These are phyloP conservation scores for Muscicapa striata DNA, from an alignment of 2,797 vertebrate species.

Conservation along the genomic window DNA sequence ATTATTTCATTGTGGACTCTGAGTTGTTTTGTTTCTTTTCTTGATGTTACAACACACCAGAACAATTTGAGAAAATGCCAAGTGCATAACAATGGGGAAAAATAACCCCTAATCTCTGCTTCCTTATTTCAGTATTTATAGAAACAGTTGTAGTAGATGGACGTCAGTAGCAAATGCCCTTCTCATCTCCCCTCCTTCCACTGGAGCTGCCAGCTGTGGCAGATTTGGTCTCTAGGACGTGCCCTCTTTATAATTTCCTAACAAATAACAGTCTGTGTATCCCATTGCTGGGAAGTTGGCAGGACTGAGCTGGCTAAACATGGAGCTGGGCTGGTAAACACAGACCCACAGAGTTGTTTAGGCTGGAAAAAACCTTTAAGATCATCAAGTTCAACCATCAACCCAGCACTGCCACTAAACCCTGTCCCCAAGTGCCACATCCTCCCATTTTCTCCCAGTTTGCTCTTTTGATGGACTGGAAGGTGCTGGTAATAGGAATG, in stretches of 20 bases:
- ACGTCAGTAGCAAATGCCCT: constrained; percentile 13
- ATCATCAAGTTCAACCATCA: not conserved
- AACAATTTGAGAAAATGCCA: not conserved
- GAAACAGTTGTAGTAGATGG: constrained; percentile 1
- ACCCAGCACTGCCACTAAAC: not conserved
- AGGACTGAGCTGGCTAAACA: not conserved
- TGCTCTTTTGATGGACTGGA: not conserved
- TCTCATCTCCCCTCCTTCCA: constrained; percentile 10
- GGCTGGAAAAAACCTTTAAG: not conserved
- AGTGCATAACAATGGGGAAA: constrained; percentile 14
- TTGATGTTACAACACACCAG: not conserved
- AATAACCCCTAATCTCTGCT: not conserved
- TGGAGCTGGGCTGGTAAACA: not conserved
- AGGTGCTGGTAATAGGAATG: not conserved
- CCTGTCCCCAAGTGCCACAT: not conserved
- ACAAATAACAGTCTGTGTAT: not conserved
- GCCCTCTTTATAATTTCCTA: not conserved
- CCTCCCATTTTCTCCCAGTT: not conserved
- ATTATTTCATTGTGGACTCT: not conserved
- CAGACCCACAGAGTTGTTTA: not conserved
- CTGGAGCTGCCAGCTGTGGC: constrained; percentile 1
- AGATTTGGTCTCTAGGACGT: not conserved
- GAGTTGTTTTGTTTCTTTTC: not conserved
- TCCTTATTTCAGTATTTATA: constrained; percentile 13
- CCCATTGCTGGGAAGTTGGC: not conserved